Evolutionary conservation across 1,140 invertebrate genomes (phyloP).

Genomic region (Drosophila pseudoobscura): DNA sequence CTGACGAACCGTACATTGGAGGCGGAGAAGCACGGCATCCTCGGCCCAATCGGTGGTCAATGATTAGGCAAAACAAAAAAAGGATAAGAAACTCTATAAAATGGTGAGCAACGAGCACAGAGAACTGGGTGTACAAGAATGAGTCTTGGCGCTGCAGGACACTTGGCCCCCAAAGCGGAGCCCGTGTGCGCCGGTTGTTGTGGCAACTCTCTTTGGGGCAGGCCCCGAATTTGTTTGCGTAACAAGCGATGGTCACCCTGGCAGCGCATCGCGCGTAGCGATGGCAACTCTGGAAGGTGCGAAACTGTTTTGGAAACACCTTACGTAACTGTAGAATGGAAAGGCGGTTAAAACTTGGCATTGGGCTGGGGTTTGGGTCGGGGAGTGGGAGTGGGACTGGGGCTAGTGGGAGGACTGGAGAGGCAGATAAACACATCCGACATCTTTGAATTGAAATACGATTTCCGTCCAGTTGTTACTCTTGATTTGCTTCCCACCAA

Average conservation of each 20-base stretch:
- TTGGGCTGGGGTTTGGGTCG: too few relatives aligned
- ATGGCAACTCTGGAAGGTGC: slow-evolving; percentile 37
- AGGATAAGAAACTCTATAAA: background rate
- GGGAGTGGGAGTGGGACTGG: background rate
- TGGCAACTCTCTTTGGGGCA: slow-evolving; percentile 6
- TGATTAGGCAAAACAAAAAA: too few relatives aligned
- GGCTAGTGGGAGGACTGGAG: background rate
- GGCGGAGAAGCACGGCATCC: slow-evolving; percentile 77
- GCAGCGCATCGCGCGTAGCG: slow-evolving; percentile 34
- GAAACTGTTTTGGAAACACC: slow-evolving; percentile 45
- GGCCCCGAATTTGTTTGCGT: slow-evolving; percentile 40
- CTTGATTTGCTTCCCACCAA: slow-evolving; percentile 7
- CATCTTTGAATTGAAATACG: slow-evolving; percentile 36
- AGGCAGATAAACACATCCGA: slow-evolving; percentile 12
- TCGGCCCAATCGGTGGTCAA: background rate
- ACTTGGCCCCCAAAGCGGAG: background rate
- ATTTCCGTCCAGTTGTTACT: slow-evolving; percentile 18
- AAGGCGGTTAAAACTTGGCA: background rate
- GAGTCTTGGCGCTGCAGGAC: background rate
- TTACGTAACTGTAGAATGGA: slow-evolving; percentile 17
- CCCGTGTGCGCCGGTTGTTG: slow-evolving; percentile 18
- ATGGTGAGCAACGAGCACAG: background rate
- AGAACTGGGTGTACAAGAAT: slow-evolving; percentile 4
- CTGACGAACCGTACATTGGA: slow-evolving; percentile 72
- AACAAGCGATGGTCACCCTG: slow-evolving; percentile 64